These are phyloP conservation scores for Hirtodrosophila cameraria DNA, from an alignment of 2,888 invertebrate species.

Conservation along the genomic window DNA sequence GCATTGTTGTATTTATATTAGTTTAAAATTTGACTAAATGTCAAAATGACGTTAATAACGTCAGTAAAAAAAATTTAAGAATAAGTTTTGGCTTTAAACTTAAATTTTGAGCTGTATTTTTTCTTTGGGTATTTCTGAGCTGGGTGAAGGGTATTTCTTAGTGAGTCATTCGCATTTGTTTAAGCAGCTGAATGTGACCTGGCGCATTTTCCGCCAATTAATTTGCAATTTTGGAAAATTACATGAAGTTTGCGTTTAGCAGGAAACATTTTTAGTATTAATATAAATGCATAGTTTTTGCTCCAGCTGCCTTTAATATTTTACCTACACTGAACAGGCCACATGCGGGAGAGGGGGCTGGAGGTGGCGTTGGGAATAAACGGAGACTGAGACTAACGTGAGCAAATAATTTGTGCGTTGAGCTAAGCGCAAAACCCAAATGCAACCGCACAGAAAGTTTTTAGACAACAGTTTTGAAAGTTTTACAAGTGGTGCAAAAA, in stretches of 20 bases:
- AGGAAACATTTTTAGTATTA: slow-evolving; percentile 34
- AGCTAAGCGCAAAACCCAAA: slow-evolving; percentile 64
- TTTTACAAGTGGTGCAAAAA: slow-evolving; percentile 65
- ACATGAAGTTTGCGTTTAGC: slow-evolving; percentile 8
- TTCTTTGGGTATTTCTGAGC: no score
- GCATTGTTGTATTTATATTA: no score
- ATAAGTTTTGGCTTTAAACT: no score
- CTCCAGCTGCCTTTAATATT: slow-evolving; percentile 41
- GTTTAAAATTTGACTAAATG: no score
- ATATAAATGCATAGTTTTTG: slow-evolving; percentile 38
- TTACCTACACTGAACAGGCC: slow-evolving; percentile 6
- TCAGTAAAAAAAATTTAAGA: no score
- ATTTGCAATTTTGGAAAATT: slow-evolving; percentile 16
- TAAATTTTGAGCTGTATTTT: no score
- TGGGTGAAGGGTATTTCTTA: no score
- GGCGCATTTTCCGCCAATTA: slow-evolving; percentile 29
- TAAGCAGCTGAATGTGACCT: background rate
- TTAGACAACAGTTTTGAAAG: slow-evolving; percentile 77
- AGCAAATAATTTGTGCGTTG: slow-evolving; percentile 73
- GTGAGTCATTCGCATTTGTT: no score
- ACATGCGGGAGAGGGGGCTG: slow-evolving; percentile 9
- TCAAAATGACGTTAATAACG: no score
- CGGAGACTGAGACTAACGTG: slow-evolving; percentile 46
- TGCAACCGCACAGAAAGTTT: slow-evolving; percentile 67
- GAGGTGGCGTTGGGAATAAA: no score